Evolutionary conservation across 2,113 vertebrate genomes (phyloP), one percentile per base, ranked within the genome.

Genomic region (Tor tambroides): DNA sequence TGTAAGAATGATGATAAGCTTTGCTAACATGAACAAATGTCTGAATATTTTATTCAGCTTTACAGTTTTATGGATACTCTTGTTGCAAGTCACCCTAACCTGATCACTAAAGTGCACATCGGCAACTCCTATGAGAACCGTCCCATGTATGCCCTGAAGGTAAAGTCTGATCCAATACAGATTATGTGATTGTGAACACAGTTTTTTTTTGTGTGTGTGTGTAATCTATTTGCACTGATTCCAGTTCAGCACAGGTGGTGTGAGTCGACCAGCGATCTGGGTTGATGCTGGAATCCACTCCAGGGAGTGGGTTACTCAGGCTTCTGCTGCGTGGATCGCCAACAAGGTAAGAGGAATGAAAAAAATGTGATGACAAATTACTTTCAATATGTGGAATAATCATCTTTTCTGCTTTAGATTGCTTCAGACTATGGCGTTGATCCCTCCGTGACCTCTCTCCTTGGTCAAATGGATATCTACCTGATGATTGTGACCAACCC

Each of bases 261-360:
- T 1, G 1, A 95, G 95, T 1, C 95, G 96, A 2, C 96, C 97
- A 0, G 96, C 97, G 9, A 79, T 98, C 91, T 99, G 97, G 97
- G 95, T 99, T 0, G 97, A 98, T 91, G 96, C 96, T 0, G 98
- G 97, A 1, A 98, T 99, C 92, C 97, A 99, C 89, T 94, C 97
- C 87, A 95, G 97, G 0, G 98, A 99, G 67, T 99, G 98, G 98
- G 94, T 99, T 88, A 96, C 96, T 0, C 95, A 95, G 71, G 98
- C 97, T 87, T 98, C 95, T 0, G 96, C 96, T 0, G 49, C 97
- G 85, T 97, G 96, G 96, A 97, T 97, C 0, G 97, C 98, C 78
- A 97, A 97, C 92, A 95, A 98, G 97, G 97, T 99, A 91, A 0
- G 0, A 5, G 6, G 65, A 2, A 7, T 0, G 0, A 0, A 7